Percentiles rank a stretch among this genome's conserved stretches.
Conservation (phyloP, 2,888 invertebrate genomes). For the Rhamphomyia laevipes region DNA sequence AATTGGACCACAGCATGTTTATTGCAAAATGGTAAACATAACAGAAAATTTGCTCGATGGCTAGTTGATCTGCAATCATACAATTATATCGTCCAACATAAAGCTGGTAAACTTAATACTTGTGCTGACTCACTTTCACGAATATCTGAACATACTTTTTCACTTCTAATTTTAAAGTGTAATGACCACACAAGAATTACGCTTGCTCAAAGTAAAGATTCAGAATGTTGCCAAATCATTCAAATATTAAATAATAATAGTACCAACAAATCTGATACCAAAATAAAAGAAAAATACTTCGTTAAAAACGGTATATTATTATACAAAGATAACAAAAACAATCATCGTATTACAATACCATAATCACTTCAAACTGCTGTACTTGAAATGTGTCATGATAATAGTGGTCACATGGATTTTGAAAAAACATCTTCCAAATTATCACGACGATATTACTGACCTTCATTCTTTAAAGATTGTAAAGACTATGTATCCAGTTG, state of each 20-base stretch:
- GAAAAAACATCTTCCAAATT: slow-evolving; percentile 7
- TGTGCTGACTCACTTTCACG: slow-evolving; percentile 2
- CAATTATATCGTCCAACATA: slow-evolving; percentile 5
- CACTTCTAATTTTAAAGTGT: neutral
- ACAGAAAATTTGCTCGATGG: slow-evolving; percentile 6
- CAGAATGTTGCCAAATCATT: neutral
- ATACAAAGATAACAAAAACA: slow-evolving; percentile 5
- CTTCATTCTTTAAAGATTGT: slow-evolving; percentile 1
- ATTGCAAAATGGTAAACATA: slow-evolving; percentile 4
- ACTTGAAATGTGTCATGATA: slow-evolving; percentile 5
- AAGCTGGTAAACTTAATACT: slow-evolving; percentile 2
- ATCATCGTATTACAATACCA: neutral
- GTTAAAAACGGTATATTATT: slow-evolving; percentile 1
- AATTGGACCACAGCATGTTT: slow-evolving; percentile 8
- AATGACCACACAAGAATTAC: slow-evolving; percentile 5
- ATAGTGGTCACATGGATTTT: slow-evolving; percentile 5
- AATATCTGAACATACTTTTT: neutral
- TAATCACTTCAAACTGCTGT: neutral
- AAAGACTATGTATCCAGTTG: slow-evolving; percentile 1
- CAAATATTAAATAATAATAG: neutral
- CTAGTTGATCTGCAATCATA: slow-evolving; percentile 5
- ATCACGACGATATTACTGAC: slow-evolving; percentile 4
- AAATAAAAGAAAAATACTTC: slow-evolving; percentile 1
- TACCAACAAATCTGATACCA: neutral
- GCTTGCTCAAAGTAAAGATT: neutral